Conservation (phyloP, 2,888 invertebrate genomes). For the Erannis defoliaria region DNA sequence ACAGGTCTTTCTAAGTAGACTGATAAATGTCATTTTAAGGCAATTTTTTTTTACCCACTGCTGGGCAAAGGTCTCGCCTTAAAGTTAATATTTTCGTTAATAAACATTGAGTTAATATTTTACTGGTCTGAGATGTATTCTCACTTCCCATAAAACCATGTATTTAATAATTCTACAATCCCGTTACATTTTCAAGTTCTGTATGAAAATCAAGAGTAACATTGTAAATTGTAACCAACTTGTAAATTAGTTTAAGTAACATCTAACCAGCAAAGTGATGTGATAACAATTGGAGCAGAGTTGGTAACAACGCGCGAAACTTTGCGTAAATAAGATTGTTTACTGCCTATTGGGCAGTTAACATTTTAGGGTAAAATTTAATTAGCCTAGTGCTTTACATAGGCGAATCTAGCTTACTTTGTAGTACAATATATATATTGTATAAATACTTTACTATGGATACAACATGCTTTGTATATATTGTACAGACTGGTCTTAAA, state of each 20-base stretch:
- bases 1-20: too few species aligned
- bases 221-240: neutral
- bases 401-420: neutral
- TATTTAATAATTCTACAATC: neutral
- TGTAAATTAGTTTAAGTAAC: slow-evolving; percentile 7
- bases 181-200: neutral
- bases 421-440: neutral
- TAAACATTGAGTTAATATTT: too few species aligned
- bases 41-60: too few species aligned
- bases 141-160: neutral
- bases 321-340: slow-evolving; percentile 20
- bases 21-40: too few species aligned
- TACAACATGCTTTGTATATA: too few species aligned
- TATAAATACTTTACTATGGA: too few species aligned
- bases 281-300: slow-evolving; percentile 12
- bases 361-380: slow-evolving; percentile 1
- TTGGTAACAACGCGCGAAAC: slow-evolving; percentile 6
- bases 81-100: too few species aligned
- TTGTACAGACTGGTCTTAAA: too few species aligned
- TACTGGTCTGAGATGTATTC: too few species aligned
- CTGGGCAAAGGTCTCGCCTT: too few species aligned
- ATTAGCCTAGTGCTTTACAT: neutral
- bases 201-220: neutral
- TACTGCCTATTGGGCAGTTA: slow-evolving; percentile 3
- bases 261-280: neutral